A percentile compares a stretch with the other conserved stretches of the same genome.
phyloP scores from a whole-genome alignment of 2,888 invertebrate genomes.

The Acanthococcus lagerstroemiae region DNA sequence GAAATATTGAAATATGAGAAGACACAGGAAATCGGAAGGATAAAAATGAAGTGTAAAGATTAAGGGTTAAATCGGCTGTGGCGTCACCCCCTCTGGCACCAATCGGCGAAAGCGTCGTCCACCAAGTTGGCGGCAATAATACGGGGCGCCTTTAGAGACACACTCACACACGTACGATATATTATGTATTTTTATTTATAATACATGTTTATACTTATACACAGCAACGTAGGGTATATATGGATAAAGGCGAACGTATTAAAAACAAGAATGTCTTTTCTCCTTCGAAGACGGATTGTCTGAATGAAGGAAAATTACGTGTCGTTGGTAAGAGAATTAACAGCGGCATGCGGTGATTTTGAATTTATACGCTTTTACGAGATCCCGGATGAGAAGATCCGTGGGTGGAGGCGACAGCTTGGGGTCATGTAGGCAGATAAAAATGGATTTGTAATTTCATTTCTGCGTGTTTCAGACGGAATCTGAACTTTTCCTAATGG shows the following conservation, averaged over 20 bases:
- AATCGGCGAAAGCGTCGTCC: conserved; percentile 23
- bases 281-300: neutral
- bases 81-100: conserved; percentile 27
- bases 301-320: neutral
- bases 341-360: neutral
- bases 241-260: neutral
- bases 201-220: conserved; percentile 6
- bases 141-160: conserved; percentile 22
- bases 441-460: too few species aligned
- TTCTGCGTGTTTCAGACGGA: too few species aligned
- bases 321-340: neutral
- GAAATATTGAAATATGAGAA: conserved; percentile 28
- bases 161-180: conserved; percentile 12
- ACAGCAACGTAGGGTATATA: neutral
- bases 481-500: too few species aligned
- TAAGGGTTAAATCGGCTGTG: conserved; percentile 28
- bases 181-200: conserved; percentile 19
- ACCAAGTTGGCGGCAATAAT: conserved; percentile 23
- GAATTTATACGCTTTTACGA: neutral
- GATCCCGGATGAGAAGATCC: too few species aligned
- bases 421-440: too few species aligned
- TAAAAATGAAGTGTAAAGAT: conserved; percentile 26
- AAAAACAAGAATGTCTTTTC: neutral
- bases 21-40: conserved; percentile 24
- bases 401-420: too few species aligned